phyloP scores from a whole-genome alignment of 2,888 invertebrate species.

The Parochlus steinenii region DNA sequence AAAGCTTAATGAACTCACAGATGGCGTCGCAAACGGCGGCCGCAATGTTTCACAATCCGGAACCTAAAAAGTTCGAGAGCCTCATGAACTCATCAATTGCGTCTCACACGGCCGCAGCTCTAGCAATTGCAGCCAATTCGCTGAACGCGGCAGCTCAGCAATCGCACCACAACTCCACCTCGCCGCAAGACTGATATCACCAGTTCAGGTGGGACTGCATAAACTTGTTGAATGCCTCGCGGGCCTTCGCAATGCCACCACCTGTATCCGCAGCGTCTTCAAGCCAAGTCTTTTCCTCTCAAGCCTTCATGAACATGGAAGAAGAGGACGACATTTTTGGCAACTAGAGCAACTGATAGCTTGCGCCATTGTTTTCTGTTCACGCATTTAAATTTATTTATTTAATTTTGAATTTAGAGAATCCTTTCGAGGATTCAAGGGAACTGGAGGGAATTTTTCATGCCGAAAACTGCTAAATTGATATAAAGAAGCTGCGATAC shows the following conservation, averaged over 20 bases:
- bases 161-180: slow-evolving; percentile 21
- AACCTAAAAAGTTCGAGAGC: slow-evolving; percentile 17
- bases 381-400: too few relatives aligned
- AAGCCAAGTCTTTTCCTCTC: not conserved
- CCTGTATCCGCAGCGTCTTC: not conserved
- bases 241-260: not conserved
- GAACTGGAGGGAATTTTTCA: too few relatives aligned
- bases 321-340: not conserved
- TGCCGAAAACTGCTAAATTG: too few relatives aligned
- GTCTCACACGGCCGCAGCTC: slow-evolving; percentile 30
- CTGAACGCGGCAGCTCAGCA: slow-evolving; percentile 22
- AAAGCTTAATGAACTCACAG: slow-evolving; percentile 45
- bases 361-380: too few relatives aligned
- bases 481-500: too few relatives aligned
- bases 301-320: not conserved
- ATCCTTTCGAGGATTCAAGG: too few relatives aligned
- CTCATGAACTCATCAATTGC: too few relatives aligned
- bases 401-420: too few relatives aligned
- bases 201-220: slow-evolving; percentile 5
- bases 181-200: slow-evolving; percentile 9
- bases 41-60: slow-evolving; percentile 15
- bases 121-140: slow-evolving; percentile 21
- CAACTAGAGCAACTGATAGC: too few relatives aligned
- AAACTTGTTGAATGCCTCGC: slow-evolving; percentile 2
- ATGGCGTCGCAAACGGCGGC: slow-evolving; percentile 36